Evolutionary conservation across 2,113 vertebrate genomes (phyloP).

Genomic region (Lampris megalopsis): DNA sequence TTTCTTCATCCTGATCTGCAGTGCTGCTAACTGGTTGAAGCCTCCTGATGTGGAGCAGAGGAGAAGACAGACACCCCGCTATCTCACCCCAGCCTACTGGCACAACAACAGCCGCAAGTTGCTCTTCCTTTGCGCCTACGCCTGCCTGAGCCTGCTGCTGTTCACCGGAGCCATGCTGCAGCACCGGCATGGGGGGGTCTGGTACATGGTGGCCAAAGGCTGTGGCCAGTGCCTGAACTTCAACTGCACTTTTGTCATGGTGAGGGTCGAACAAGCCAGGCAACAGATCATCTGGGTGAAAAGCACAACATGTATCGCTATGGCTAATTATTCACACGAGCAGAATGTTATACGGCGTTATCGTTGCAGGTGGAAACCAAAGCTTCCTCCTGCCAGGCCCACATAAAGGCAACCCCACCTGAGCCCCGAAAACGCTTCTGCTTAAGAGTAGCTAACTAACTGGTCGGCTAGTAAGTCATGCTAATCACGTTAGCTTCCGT

Average conservation of each 20-base stretch:
- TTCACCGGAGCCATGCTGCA: slow-evolving; percentile 76
- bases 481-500: too few species aligned
- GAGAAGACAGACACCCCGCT: slow-evolving; percentile 69
- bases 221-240: slow-evolving; percentile 92
- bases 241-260: slow-evolving; percentile 89
- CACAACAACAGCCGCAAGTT: slow-evolving; percentile 85
- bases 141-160: slow-evolving; percentile 79
- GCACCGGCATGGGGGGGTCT: slow-evolving; percentile 60
- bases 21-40: slow-evolving; percentile 89
- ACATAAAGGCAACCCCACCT: too few species aligned
- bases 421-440: too few species aligned
- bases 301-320: too few species aligned
- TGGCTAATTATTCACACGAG: too few species aligned
- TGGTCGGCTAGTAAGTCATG: too few species aligned
- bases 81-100: slow-evolving; percentile 83
- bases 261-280: slow-evolving; percentile 57
- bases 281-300: neutral
- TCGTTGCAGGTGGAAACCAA: too few species aligned
- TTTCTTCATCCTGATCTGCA: slow-evolving; percentile 10
- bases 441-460: too few species aligned
- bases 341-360: too few species aligned
- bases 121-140: slow-evolving; percentile 82
- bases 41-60: slow-evolving; percentile 69
- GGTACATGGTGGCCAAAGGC: slow-evolving; percentile 85
- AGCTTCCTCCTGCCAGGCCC: too few species aligned